These are phyloP conservation scores for Ataeniobius toweri DNA, from an alignment of 2,797 vertebrate species.

Conservation along the genomic window DNA sequence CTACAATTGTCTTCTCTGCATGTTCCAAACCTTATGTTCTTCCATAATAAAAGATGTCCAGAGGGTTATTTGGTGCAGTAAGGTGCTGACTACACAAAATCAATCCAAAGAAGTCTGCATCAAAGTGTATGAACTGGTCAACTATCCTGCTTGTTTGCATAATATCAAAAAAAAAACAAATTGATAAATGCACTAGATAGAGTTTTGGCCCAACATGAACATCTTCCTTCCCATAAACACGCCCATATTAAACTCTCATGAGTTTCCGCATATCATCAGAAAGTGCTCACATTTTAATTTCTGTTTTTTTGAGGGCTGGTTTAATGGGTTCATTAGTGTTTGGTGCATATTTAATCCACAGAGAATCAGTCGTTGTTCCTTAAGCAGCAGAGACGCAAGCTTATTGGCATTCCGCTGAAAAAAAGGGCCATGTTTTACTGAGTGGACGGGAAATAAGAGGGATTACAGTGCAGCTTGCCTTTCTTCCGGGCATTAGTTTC, in stretches of 20 bases:
- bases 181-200: neutral
- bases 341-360: slow-evolving; percentile 33
- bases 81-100: neutral
- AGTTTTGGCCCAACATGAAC: no score
- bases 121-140: neutral
- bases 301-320: slow-evolving; percentile 3
- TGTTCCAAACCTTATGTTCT: no score
- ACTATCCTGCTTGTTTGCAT: neutral
- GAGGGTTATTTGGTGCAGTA: neutral
- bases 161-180: neutral
- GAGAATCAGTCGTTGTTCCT: slow-evolving; percentile 36
- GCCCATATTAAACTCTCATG: neutral
- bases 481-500: slow-evolving; percentile 13
- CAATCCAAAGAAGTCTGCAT: neutral
- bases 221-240: neutral
- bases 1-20: neutral
- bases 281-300: neutral
- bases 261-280: neutral
- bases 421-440: slow-evolving; percentile 33
- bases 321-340: slow-evolving; percentile 48
- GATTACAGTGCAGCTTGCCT: slow-evolving; percentile 52
- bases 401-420: slow-evolving; percentile 53
- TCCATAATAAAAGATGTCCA: neutral
- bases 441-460: slow-evolving; percentile 32
- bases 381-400: slow-evolving; percentile 25